Base-by-base conservation (phyloP, 2,888 invertebrate species). In the Hemicrepidius hirtus region DNA sequence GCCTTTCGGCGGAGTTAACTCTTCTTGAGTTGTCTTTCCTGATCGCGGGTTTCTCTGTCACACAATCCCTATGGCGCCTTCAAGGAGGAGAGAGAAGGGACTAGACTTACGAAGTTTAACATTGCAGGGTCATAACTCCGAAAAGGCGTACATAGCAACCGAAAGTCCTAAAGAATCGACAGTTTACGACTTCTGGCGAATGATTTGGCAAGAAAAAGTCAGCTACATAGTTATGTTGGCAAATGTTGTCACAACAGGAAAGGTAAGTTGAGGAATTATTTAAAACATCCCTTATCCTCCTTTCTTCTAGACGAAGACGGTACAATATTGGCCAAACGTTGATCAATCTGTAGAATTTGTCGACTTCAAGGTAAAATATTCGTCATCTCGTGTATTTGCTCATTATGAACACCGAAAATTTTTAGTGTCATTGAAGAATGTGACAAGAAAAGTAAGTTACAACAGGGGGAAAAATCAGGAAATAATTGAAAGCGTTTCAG, bases 281-380 rank as follows among this genome's bases (percentile, higher is more conserved):
- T n/a, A n/a, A n/a, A n/a, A n/a, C n/a, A n/a, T n/a, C n/a, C 24
- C 3, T 46, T 12, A 46, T 20, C 9, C 13, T 16, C 1, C 4
- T 32, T 86, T 76, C 86, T 87, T 89, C 66, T 87, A 88, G 86
- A 86, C 83, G 77, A 88, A 88, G 76, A 87, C 88, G 67, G 87
- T 88, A 60, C 86, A 87, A 77, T 89, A 89, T 76, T 89, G 89
- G 89, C 88, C 88, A 0, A 86, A 87, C 28, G 83, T 86, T 13
- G 84, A 87, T 21, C 84, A 87, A 74, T 83, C 83, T 67, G 75
- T 81, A n/a, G 79, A 80, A 4, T 86, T 84, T 68, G 86, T 84
- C 3, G 79, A 82, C 0, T 79, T 88, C 3, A 75, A 78, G 0
- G 84, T 88, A 0, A 71, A 82, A 32, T 85, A 83, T 44, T 64